Percentiles rank a stretch among this genome's conserved stretches.
Conservation (phyloP, 2,888 invertebrate species). For the Tachina lurida region DNA sequence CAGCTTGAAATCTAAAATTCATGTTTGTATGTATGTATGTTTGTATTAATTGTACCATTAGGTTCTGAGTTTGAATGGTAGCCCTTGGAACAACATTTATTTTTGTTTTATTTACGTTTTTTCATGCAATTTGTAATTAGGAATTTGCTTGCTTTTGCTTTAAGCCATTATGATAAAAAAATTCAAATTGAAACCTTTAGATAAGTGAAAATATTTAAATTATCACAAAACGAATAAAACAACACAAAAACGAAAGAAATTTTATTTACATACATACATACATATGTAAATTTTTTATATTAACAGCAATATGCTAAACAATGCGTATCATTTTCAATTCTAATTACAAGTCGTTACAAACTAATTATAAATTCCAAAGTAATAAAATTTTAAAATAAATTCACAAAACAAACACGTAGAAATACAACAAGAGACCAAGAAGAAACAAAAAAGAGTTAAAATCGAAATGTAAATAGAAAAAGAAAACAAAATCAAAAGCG, state of each 20-base stretch:
- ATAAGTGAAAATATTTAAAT: neutral
- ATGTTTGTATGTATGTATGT: too few species aligned
- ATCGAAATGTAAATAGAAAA: neutral
- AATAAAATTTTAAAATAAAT: constrained; percentile 58
- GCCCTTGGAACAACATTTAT: too few species aligned
- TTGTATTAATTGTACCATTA: too few species aligned
- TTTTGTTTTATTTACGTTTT: too few species aligned
- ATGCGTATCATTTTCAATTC: constrained; percentile 50
- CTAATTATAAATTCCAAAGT: constrained; percentile 66
- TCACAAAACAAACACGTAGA: constrained; percentile 31
- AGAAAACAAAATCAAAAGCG: constrained; percentile 18
- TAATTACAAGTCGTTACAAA: constrained; percentile 67
- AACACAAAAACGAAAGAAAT: neutral
- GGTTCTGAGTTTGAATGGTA: too few species aligned
- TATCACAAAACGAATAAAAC: neutral
- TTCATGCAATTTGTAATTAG: too few species aligned
- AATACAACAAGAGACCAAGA: constrained; percentile 5
- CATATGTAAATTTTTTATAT: neutral
- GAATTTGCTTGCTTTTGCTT: neutral
- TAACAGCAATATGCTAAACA: constrained; percentile 52
- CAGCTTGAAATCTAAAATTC: too few species aligned
- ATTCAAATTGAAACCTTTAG: neutral
- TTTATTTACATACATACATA: neutral
- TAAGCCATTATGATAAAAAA: neutral
- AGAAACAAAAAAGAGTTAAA: constrained; percentile 54